phyloP scores from a whole-genome alignment of 1,140 invertebrate species.

The Harlomillsia oculata region DNA sequence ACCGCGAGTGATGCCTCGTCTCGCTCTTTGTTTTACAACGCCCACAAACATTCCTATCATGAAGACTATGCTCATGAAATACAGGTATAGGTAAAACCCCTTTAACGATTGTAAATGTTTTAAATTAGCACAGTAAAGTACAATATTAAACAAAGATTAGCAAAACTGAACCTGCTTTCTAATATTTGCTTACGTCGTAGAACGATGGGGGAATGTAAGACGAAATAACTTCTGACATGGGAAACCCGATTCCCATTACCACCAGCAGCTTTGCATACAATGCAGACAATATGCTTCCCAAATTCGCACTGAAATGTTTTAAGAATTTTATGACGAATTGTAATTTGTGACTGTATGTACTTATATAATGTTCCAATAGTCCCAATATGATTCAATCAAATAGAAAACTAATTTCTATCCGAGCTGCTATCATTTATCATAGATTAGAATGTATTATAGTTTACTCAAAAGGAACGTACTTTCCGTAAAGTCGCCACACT shows the following conservation, averaged over 20 bases:
- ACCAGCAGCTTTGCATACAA: constrained; percentile 87
- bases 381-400: background rate
- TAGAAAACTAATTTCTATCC: background rate
- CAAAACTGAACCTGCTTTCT: background rate
- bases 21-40: constrained; percentile 51
- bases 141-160: constrained; percentile 1
- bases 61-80: constrained; percentile 63
- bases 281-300: constrained; percentile 77
- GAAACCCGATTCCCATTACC: constrained; percentile 87
- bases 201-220: constrained; percentile 79
- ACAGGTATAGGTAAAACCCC: constrained; percentile 76
- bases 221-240: constrained; percentile 81
- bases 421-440: background rate
- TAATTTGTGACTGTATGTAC: background rate
- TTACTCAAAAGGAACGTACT: constrained; percentile 1
- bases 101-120: constrained; percentile 41
- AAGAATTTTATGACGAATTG: background rate
- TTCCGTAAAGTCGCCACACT: constrained; percentile 23
- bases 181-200: constrained; percentile 69
- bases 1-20: constrained; percentile 5
- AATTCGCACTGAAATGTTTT: constrained; percentile 53
- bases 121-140: background rate
- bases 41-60: constrained; percentile 67
- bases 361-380: background rate
- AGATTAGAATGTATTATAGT: background rate